Evolutionary conservation across 2,113 vertebrate genomes (phyloP).

Genomic region (Dryoscopus gambensis): DNA sequence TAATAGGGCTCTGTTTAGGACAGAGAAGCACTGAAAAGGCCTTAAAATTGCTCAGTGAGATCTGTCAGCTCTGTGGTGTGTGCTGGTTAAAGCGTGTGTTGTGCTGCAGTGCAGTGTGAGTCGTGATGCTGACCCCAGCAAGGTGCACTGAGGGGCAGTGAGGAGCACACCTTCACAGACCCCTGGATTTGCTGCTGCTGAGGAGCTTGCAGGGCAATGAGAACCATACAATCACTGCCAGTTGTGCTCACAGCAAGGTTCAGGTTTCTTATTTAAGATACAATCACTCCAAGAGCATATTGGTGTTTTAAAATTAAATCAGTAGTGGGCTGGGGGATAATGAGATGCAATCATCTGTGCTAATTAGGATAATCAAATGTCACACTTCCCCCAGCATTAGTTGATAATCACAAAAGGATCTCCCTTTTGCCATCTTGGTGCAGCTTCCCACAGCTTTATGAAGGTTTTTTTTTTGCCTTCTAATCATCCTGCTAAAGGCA

Average conservation of each 20-base stretch:
- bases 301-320: background rate
- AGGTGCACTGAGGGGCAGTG: background rate
- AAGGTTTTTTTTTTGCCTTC: background rate
- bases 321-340: background rate
- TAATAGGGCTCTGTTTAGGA: background rate
- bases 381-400: background rate
- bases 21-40: background rate
- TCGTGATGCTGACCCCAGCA: background rate
- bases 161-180: background rate
- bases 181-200: background rate
- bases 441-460: background rate
- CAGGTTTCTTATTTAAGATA: background rate
- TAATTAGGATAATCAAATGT: slow-evolving; percentile 7
- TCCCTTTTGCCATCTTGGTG: background rate
- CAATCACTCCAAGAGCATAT: background rate
- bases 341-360: background rate
- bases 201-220: background rate
- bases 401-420: background rate
- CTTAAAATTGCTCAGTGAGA: background rate
- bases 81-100: background rate
- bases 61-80: background rate
- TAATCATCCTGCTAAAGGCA: background rate
- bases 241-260: background rate
- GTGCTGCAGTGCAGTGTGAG: background rate
- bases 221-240: background rate